Evolutionary conservation across 1,140 invertebrate genomes (phyloP).

Genomic region (Drosophila tsacasi): DNA sequence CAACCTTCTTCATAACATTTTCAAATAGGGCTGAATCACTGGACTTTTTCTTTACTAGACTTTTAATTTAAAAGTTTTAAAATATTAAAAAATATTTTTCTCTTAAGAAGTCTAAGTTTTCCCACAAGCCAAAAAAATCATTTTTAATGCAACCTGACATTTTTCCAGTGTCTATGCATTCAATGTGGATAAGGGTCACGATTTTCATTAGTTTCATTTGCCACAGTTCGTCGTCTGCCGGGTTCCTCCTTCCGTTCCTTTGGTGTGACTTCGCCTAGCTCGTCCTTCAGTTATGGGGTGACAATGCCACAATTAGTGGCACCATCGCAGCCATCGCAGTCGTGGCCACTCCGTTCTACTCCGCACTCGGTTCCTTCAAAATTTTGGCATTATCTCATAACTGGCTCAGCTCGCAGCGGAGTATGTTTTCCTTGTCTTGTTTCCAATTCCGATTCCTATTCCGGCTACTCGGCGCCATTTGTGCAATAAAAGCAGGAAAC

Average conservation of each 20-base stretch:
- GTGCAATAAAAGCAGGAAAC: slow-evolving; percentile 57
- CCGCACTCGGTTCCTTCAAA: slow-evolving; percentile 28
- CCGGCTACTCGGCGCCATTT: slow-evolving; percentile 57
- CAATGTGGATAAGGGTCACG: slow-evolving; percentile 69
- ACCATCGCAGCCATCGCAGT: slow-evolving; percentile 46
- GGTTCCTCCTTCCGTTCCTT: not conserved
- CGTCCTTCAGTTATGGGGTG: slow-evolving; percentile 27
- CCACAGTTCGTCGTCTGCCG: slow-evolving; percentile 39
- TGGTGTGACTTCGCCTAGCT: not conserved
- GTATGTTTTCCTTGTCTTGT: slow-evolving; percentile 28
- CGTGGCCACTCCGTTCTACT: not conserved
- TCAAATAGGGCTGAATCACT: too few relatives aligned
- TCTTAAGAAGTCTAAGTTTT: too few relatives aligned
- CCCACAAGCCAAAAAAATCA: not conserved
- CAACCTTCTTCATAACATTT: too few relatives aligned
- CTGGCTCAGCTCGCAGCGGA: slow-evolving; percentile 30
- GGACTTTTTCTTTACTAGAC: too few relatives aligned
- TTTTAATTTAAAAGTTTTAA: too few relatives aligned
- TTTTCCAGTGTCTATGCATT: slow-evolving; percentile 19
- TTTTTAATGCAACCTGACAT: not conserved
- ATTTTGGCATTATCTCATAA: slow-evolving; percentile 65
- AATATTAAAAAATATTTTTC: too few relatives aligned
- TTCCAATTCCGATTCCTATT: slow-evolving; percentile 45
- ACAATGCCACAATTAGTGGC: slow-evolving; percentile 80
- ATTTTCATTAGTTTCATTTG: slow-evolving; percentile 83